Evolutionary conservation across 2,888 invertebrate species (phyloP), one percentile per base, ranked within the genome.

Genomic region (Camponotus fellah): DNA sequence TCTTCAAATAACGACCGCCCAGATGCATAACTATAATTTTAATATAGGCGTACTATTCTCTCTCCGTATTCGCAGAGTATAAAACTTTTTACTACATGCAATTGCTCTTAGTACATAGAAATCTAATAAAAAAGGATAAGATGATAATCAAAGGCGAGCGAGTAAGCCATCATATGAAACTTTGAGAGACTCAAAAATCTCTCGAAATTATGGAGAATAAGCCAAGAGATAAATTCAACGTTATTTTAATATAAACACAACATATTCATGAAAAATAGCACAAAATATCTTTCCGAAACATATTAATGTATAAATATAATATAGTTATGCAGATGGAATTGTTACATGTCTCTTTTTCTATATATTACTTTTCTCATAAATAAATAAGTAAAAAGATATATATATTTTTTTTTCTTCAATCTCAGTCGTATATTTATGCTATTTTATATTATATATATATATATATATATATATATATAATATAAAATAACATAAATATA

Each of bases 91-190:
- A 81, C 75, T 75, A 64, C 53, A 5, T 12, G 34, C 62, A 43
- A 26, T 12, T 49, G 49, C 37, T 62, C 62, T 46, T 81, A 40
- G 43, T 62, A 43, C 64, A 8, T 21, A 56, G 17, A 64, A 81
- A 81, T 81, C 53, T 64, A 81, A 72, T 81, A 81, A 75, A 53
- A 32, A 64, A 49, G 12, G 53, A n/a, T 21, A 56, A 74, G 40
- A n/a, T 17, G 40, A 43, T 17, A 53, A 81, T 81, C 53, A 75
- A 81, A 81, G 62, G 9, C 10, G 3, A 75, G 46, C 26, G 26
- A 26, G 4, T 26, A 26, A 62, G 32, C 37, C 0, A 40, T 62
- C 34, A 43, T 46, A 43, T 32, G 62, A 72, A 49, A 81, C 62
- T 74, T 81, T 37, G 43, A 60, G 5, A 49, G n/a, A 21, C 26